Percentiles rank a stretch among this genome's conserved stretches.
phyloP scores from a whole-genome alignment of 2,888 invertebrate genomes.

The Nymphalis c-album region DNA sequence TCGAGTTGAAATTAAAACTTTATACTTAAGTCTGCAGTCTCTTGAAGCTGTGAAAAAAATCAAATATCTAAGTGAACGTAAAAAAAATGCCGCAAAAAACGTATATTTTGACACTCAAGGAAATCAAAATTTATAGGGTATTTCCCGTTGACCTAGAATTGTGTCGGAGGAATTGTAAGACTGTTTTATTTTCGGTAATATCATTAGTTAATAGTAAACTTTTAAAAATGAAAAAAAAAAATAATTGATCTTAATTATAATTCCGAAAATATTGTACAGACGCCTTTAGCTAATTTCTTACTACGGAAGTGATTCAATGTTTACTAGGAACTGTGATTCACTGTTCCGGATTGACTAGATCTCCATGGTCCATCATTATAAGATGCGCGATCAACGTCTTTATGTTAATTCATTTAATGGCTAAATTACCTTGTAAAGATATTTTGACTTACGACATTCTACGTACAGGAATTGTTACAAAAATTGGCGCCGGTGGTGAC shows the following conservation, averaged over 20 bases:
- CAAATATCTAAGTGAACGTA: too few species aligned
- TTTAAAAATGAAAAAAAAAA: too few species aligned
- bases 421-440: conserved; percentile 2
- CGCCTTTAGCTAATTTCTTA: conserved; percentile 19
- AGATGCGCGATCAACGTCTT: background rate
- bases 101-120: too few species aligned
- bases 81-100: too few species aligned
- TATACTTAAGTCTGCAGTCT: too few species aligned
- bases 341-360: conserved; percentile 63
- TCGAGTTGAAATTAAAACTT: too few species aligned
- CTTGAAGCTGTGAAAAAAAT: too few species aligned
- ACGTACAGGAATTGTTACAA: conserved; percentile 12
- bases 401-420: conserved; percentile 11
- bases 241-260: background rate
- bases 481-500: conserved; percentile 33
- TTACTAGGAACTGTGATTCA: conserved; percentile 72
- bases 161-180: too few species aligned
- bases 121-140: too few species aligned
- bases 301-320: conserved; percentile 70
- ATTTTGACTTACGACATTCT: conserved; percentile 14
- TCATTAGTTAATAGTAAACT: too few species aligned
- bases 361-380: conserved; percentile 27
- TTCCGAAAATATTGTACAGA: conserved; percentile 7
- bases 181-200: too few species aligned
- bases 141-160: too few species aligned